phyloP scores from a whole-genome alignment of 2,113 vertebrate species.

The Puffinus mauretanicus region DNA sequence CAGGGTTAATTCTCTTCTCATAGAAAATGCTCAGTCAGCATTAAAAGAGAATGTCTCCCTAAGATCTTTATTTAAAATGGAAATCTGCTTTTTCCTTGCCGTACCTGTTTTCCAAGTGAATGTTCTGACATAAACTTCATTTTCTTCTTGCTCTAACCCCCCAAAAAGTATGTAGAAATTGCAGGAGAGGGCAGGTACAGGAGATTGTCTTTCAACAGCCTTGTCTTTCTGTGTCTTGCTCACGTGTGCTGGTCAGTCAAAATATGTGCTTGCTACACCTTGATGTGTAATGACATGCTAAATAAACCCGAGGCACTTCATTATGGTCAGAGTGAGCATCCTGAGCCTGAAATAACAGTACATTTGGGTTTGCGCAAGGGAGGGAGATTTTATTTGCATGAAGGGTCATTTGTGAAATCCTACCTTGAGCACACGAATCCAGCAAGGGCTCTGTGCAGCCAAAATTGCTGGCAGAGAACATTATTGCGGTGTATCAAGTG shows the following conservation, averaged over 20 bases:
- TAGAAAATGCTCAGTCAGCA: not conserved
- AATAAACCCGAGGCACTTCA: not conserved
- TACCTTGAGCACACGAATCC: not conserved
- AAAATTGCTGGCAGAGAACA: not conserved
- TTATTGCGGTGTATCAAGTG: not conserved
- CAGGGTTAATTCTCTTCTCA: not conserved
- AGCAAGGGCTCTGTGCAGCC: fast-evolving
- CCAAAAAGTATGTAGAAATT: not conserved
- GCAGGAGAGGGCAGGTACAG: not conserved
- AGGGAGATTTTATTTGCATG: not conserved
- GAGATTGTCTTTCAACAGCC: not conserved
- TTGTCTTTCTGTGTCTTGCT: not conserved
- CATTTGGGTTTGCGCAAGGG: not conserved
- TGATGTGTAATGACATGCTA: not conserved
- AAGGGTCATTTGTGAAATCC: not conserved
- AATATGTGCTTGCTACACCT: not conserved
- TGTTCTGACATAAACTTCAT: not conserved
- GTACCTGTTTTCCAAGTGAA: not conserved
- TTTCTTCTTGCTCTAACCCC: not conserved
- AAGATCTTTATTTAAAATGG: not conserved
- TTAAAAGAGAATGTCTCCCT: not conserved
- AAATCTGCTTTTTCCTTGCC: not conserved
- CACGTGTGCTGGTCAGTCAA: not conserved
- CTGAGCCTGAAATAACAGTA: not conserved
- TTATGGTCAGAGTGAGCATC: not conserved